Conservation (phyloP, 2,113 vertebrate species). For the Vanacampus margaritifer region DNA sequence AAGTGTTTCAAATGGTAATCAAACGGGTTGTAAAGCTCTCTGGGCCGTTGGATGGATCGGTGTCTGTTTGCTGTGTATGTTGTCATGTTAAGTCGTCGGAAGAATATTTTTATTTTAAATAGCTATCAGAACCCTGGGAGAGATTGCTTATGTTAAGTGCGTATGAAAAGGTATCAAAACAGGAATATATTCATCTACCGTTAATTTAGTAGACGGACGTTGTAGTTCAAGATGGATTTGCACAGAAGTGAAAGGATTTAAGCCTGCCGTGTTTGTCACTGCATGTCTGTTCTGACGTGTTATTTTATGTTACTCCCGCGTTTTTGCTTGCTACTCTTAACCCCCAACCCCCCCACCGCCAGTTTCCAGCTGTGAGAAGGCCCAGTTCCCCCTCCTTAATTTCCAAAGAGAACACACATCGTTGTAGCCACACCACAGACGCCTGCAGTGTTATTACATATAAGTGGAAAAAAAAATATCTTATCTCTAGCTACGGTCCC, state of each 20-base stretch:
- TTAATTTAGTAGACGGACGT: conserved; percentile 26
- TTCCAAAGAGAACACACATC: conserved; percentile 54
- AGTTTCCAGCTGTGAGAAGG: conserved; percentile 53
- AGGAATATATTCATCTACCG: conserved; percentile 45
- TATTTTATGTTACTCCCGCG: not conserved
- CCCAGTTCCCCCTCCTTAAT: conserved; percentile 51
- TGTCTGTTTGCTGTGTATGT: conserved; percentile 41
- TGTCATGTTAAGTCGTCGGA: conserved; percentile 37
- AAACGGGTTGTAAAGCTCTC: conserved; percentile 51
- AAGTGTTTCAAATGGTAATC: conserved; percentile 72
- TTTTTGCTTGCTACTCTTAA: conserved; percentile 26
- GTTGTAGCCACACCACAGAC: conserved; percentile 42
- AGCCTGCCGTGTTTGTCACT: conserved; percentile 34
- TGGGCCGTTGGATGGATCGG: conserved; percentile 41
- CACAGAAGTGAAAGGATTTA: conserved; percentile 49
- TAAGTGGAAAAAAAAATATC: not conserved
- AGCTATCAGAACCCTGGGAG: conserved; percentile 69
- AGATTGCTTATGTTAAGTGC: conserved; percentile 44
- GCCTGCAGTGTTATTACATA: conserved; percentile 19
- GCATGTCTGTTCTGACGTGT: conserved; percentile 40
- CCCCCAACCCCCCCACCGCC: conserved; percentile 30
- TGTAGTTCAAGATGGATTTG: conserved; percentile 47
- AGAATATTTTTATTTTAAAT: conserved; percentile 67
- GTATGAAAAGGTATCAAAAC: conserved; percentile 29
- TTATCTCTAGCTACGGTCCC: not conserved